Evolutionary conservation across 1,140 invertebrate species (phyloP).

Genomic region (Heliconius nattereri): DNA sequence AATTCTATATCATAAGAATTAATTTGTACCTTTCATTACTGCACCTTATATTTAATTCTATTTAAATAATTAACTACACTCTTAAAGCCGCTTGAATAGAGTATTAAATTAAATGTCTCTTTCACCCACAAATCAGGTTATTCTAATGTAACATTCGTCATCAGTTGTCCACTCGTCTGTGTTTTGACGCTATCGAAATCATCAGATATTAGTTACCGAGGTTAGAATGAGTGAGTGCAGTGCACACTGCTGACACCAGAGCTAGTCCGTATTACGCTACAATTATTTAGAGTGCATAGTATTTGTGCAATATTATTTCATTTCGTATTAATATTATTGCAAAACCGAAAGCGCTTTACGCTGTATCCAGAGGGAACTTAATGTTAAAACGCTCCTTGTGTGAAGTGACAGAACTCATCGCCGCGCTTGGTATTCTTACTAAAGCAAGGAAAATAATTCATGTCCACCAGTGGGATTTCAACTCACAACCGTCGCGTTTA

Average conservation of each 20-base stretch:
- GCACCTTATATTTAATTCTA: no score
- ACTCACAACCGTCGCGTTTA: no score
- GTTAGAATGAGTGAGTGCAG: neutral
- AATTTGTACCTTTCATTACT: no score
- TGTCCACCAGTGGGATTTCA: no score
- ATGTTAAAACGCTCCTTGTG: no score
- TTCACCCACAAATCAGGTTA: neutral
- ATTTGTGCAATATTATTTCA: neutral
- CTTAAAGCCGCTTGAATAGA: neutral
- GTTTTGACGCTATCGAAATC: neutral
- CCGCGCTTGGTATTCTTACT: no score
- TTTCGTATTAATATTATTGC: neutral
- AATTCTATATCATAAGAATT: no score
- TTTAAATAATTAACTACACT: neutral
- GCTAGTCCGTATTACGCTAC: neutral
- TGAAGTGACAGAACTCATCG: no score
- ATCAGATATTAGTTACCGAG: conserved; percentile 4
- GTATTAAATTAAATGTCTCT: neutral
- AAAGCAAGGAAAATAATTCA: no score
- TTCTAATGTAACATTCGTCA: neutral
- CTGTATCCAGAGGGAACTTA: no score
- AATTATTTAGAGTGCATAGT: conserved; percentile 24
- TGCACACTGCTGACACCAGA: neutral
- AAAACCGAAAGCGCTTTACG: neutral
- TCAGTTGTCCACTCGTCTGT: neutral